phyloP scores from a whole-genome alignment of 2,797 vertebrate species.

The Paedocypris micromegethes region DNA sequence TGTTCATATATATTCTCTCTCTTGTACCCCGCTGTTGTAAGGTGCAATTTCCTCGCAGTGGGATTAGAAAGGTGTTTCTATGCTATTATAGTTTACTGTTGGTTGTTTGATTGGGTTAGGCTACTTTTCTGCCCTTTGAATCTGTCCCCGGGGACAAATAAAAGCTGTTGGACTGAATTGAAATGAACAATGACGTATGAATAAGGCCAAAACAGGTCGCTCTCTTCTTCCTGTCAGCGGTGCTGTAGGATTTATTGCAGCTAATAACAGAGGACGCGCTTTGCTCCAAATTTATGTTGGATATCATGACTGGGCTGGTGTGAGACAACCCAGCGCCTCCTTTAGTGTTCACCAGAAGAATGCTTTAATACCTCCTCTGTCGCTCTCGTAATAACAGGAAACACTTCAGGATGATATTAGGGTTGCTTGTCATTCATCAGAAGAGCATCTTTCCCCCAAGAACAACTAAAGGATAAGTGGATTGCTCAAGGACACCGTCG shows the following conservation, averaged over 20 bases:
- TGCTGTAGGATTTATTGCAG: slow-evolving; percentile 8
- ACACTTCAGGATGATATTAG: slow-evolving; percentile 16
- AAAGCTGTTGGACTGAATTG: too few species aligned
- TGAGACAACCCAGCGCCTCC: slow-evolving; percentile 3
- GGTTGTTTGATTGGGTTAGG: too few species aligned
- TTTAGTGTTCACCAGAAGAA: slow-evolving; percentile 7
- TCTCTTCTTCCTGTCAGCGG: slow-evolving; percentile 11
- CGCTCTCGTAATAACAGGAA: slow-evolving; percentile 11
- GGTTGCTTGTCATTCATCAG: slow-evolving; percentile 18
- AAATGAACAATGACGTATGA: not conserved
- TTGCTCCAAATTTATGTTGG: slow-evolving; percentile 19
- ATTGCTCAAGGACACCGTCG: not conserved
- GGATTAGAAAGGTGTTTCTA: too few species aligned
- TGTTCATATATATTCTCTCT: too few species aligned
- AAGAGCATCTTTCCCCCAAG: not conserved
- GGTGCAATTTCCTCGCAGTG: too few species aligned
- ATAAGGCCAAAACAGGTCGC: slow-evolving; percentile 17
- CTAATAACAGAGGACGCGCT: slow-evolving; percentile 22
- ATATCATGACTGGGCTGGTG: slow-evolving; percentile 7
- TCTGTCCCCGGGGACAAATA: too few species aligned
- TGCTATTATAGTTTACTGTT: too few species aligned
- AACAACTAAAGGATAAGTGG: not conserved
- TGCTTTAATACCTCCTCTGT: slow-evolving; percentile 7
- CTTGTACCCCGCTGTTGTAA: too few species aligned
- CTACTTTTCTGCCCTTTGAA: too few species aligned